Evolutionary conservation across 2,113 vertebrate species (phyloP).

Genomic region (Gasterosteus aculeatus): DNA sequence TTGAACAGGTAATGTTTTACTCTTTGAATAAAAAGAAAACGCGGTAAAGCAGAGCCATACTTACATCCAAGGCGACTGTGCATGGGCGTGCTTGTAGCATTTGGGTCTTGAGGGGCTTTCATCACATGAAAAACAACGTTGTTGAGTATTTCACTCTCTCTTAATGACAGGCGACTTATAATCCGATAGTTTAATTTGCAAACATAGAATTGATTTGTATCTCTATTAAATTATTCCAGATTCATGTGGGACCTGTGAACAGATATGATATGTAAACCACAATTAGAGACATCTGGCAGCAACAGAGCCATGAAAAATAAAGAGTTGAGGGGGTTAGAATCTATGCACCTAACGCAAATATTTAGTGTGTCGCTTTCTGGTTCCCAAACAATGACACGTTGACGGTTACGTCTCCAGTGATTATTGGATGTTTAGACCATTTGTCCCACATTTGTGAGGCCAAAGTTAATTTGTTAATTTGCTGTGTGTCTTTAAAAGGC

Average conservation of each 20-base stretch:
- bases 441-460: background rate
- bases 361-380: conserved; percentile 21
- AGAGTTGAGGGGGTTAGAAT: conserved; percentile 6
- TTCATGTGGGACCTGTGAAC: conserved; percentile 13
- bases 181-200: conserved; percentile 4
- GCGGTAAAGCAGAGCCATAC: conserved; percentile 6
- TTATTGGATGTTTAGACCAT: conserved; percentile 37
- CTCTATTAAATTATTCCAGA: background rate
- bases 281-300: background rate
- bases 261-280: conserved; percentile 12
- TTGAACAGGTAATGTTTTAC: conserved; percentile 22
- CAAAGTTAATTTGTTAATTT: background rate
- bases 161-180: conserved; percentile 1
- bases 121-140: background rate
- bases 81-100: background rate
- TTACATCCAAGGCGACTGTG: conserved; percentile 35
- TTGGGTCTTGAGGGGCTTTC: conserved; percentile 1
- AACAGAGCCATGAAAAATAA: conserved; percentile 18
- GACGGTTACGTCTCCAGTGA: background rate
- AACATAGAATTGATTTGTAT: background rate
- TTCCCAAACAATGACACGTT: background rate
- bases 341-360: conserved; percentile 35
- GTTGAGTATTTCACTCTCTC: conserved; percentile 6
- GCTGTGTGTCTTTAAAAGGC: conserved; percentile 14
- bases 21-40: conserved; percentile 19